Evolutionary conservation across 2,797 vertebrate species (phyloP), one percentile per base, ranked within the genome.

Genomic region (Fistularia commersonii): DNA sequence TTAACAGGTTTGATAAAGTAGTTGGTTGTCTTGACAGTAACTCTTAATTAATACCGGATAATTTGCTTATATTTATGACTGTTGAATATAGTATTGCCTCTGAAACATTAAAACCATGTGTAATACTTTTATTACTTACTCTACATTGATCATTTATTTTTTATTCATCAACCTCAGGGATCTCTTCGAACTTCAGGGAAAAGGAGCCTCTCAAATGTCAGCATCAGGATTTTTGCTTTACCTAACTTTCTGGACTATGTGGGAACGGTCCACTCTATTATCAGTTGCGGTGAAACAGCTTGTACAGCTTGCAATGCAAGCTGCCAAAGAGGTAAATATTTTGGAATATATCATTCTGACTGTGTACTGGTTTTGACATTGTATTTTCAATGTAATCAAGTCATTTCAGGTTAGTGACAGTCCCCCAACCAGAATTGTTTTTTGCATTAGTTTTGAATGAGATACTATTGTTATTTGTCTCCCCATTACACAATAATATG

Each of bases 231-330:
- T 72, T 11, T 66, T 91, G 56, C 64, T 92, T 10, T 82, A 81
- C 14, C 64, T 59, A 59, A 81, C 81, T 11, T 91, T 91, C 77
- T 92, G 91, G 91, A 88, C 76, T 13, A 66, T 85, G 59, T 91
- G 91, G 91, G 89, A 92, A 50, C 83, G 74, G 31, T 68, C 82
- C 32, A 87, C 80, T 0, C 77, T 90, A 53, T 54, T 78, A 56
- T 89, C 88, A 45, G 60, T 44, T 46, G 64, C 88, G 42, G 74
- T 92, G 33, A 87, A 87, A 72, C 73, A 78, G 66, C 82, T 92
- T 13, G 46, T 53, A 4, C 65, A 77, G 48, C 79, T 90, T 13
- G 51, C 91, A 56, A 40, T 88, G 7, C 57, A 72, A 54, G 80
- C 85, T 51, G 56, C 76, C 11, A 15, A 37, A 3, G 12, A 64